phyloP scores from a whole-genome alignment of 2,888 invertebrate genomes.

The Zaprionus obscuricornis region DNA sequence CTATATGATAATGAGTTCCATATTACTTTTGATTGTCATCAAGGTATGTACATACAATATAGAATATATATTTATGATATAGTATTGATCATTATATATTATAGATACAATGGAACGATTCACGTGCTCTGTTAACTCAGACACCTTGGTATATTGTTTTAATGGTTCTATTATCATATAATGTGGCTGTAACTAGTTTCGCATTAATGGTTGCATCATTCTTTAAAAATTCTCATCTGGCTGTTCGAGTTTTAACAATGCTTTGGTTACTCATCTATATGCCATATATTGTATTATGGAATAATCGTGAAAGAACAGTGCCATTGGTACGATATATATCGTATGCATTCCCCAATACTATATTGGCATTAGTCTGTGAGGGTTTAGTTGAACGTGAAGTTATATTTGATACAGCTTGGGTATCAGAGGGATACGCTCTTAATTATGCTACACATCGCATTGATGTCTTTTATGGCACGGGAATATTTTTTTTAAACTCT shows the following conservation, averaged over 20 bases:
- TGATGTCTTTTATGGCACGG: slow-evolving; percentile 10
- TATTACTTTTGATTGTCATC: slow-evolving; percentile 85
- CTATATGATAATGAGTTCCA: slow-evolving; percentile 86
- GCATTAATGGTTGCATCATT: slow-evolving; percentile 90
- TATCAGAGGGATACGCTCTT: slow-evolving; percentile 5
- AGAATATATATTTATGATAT: not conserved
- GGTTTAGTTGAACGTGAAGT: slow-evolving; percentile 47
- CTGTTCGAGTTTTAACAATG: slow-evolving; percentile 88
- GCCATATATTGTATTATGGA: slow-evolving; percentile 87
- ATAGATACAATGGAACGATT: slow-evolving; percentile 82
- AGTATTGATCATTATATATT: not conserved
- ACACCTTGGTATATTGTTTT: slow-evolving; percentile 88
- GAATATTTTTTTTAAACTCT: slow-evolving; percentile 23
- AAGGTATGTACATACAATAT: slow-evolving; percentile 58
- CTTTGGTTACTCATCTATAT: slow-evolving; percentile 89
- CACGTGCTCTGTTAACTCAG: slow-evolving; percentile 87
- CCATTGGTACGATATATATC: slow-evolving; percentile 28
- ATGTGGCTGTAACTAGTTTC: slow-evolving; percentile 88
- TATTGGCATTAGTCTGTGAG: slow-evolving; percentile 85
- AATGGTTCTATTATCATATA: slow-evolving; percentile 88
- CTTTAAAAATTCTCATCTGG: slow-evolving; percentile 90
- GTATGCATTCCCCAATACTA: slow-evolving; percentile 88
- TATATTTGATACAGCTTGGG: slow-evolving; percentile 23
- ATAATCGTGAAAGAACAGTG: slow-evolving; percentile 30
- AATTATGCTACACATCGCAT: slow-evolving; percentile 15